phyloP scores from a whole-genome alignment of 2,113 vertebrate species.

The Parus major region DNA sequence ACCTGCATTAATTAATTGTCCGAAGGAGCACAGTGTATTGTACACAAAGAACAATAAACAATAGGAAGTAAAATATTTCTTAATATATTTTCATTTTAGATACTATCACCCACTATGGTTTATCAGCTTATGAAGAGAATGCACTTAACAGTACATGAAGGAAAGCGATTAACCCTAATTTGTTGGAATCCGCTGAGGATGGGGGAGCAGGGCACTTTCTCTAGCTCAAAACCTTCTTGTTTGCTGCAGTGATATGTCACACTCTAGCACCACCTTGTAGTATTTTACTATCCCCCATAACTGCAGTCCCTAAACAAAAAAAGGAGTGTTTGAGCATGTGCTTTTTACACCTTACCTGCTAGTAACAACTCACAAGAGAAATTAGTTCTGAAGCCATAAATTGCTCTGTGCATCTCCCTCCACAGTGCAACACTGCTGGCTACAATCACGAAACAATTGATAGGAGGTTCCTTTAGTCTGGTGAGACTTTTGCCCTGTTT shows the following conservation, averaged over 20 bases:
- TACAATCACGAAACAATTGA: not conserved
- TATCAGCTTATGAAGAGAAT: not conserved
- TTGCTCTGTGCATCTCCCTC: not conserved
- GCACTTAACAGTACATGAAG: not conserved
- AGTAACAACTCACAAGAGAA: not conserved
- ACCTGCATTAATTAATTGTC: not conserved
- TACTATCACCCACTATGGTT: not conserved
- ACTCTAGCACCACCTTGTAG: not conserved
- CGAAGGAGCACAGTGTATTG: not conserved
- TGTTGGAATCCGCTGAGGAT: not conserved
- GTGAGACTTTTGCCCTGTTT: not conserved
- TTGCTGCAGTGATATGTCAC: not conserved
- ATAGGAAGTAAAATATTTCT: not conserved
- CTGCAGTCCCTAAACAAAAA: not conserved
- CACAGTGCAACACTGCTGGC: not conserved
- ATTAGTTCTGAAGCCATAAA: not conserved
- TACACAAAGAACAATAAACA: not conserved
- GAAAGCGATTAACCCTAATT: not conserved
- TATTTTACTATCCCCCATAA: not conserved
- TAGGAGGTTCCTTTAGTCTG: rapidly evolving
- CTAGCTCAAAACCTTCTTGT: not conserved
- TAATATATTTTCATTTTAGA: not conserved
- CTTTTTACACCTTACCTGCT: not conserved
- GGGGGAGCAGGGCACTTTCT: not conserved
- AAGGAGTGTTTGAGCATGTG: not conserved